Base-by-base conservation (phyloP, 1,140 invertebrate species). In the Pissodes strobi region DNA sequence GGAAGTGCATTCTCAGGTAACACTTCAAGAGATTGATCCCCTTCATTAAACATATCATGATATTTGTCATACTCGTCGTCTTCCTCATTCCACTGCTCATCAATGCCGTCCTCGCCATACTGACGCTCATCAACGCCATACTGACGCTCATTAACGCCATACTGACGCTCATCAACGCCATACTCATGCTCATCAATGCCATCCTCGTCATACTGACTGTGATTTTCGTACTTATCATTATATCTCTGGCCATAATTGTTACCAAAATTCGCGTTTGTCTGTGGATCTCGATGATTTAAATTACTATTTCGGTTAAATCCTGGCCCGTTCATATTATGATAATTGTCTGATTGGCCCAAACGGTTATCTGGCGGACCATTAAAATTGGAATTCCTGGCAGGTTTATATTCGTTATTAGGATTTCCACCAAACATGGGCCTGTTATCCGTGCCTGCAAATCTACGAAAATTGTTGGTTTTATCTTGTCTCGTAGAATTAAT, bases 41-140 rank as follows among this genome's bases (percentile, higher is more conserved):
- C 64, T 12, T 66, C 56, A 25, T 64, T 53, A 51, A 69, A 69
- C 55, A 34, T 64, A 12, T 66, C 41, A 62, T 72, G 61, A 41
- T 68, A 69, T 17, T 64, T 55, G 0, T 69, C 68, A 61, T 61
- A 69, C 17, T 67, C 62, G 4, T 70, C 65, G 0, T 67, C 41
- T n/a, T 62, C 37, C 15, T 66, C 55, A 46, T 66, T 56, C 27
- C 41, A 57, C 17, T 43, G 17, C 9, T 62, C 37, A n/a, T 59
- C 39, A 55, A 51, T 45, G 34, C 55, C 48, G 15, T 67, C 56
- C 1, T 61, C 56, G 2, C 60, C 52, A n/a, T n/a, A n/a, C n/a
- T n/a, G n/a, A n/a, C n/a, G n/a, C n/a, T n/a, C n/a, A n/a, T n/a
- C n/a, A n/a, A n/a, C n/a, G n/a, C n/a, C n/a, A n/a, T n/a, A n/a